Conservation (phyloP, 2,888 invertebrate species). For the Odontomyia ornata region DNA sequence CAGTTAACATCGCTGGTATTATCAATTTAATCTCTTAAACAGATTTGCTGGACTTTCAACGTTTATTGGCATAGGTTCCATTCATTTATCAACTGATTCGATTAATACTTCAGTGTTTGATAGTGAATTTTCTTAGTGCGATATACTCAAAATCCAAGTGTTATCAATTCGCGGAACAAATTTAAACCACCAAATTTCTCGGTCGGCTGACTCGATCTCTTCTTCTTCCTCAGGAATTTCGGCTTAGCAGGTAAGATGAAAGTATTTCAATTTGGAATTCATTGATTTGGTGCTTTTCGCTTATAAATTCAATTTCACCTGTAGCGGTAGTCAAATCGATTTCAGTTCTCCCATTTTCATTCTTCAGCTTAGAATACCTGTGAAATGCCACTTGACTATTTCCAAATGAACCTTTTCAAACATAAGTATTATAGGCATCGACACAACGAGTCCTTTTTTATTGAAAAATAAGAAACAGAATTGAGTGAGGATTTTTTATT, state of each 20-base stretch:
- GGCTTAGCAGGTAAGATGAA: not conserved
- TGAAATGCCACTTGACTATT: not conserved
- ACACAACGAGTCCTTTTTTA: not conserved
- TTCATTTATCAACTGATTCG: too few relatives aligned
- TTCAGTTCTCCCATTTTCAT: not conserved
- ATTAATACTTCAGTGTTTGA: too few relatives aligned
- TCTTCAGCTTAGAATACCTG: not conserved
- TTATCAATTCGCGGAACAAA: too few relatives aligned
- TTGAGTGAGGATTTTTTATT: not conserved
- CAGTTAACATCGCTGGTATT: too few relatives aligned
- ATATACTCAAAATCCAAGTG: too few relatives aligned
- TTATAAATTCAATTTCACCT: conserved; percentile 1
- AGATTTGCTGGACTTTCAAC: too few relatives aligned
- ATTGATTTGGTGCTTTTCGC: not conserved
- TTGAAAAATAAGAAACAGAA: not conserved
- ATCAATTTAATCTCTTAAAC: too few relatives aligned
- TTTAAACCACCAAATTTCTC: too few relatives aligned
- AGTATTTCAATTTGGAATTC: not conserved
- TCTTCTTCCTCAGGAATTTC: too few relatives aligned
- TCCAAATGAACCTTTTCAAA: not conserved
- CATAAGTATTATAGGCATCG: not conserved
- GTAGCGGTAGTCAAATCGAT: not conserved
- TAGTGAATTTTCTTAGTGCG: too few relatives aligned
- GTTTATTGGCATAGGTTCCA: too few relatives aligned
- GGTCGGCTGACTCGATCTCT: too few relatives aligned